These are phyloP conservation scores for Neomonachus schauinslandi DNA, from an alignment of 2,113 vertebrate genomes.

Conservation along the genomic window DNA sequence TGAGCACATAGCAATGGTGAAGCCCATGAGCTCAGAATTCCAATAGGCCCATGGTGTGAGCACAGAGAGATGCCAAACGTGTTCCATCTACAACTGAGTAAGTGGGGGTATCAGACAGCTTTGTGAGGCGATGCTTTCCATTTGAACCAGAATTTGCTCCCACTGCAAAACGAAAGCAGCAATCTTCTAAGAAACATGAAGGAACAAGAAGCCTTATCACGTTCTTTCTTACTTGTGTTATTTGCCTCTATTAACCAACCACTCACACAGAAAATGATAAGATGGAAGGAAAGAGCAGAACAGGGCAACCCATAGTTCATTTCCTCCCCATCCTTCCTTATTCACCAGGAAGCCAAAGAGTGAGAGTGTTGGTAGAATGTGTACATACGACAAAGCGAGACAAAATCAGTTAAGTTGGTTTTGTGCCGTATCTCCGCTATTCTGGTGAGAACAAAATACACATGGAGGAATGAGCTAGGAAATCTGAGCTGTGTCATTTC, in stretches of 20 bases:
- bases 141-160: neutral
- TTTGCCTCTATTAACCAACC: neutral
- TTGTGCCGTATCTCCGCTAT: neutral
- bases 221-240: neutral
- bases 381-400: constrained; percentile 20
- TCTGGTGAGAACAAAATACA: constrained; percentile 16
- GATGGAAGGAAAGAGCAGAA: constrained; percentile 9
- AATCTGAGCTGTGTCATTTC: constrained; percentile 41
- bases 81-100: neutral
- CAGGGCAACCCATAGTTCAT: neutral
- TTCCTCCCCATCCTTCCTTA: neutral
- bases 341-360: neutral
- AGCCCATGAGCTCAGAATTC: neutral
- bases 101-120: neutral
- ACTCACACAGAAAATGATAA: neutral
- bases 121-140: neutral
- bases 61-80: neutral
- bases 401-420: neutral
- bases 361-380: neutral
- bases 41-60: neutral
- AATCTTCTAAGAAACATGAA: neutral
- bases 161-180: neutral
- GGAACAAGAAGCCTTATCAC: neutral
- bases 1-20: neutral
- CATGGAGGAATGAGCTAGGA: neutral